Evolutionary conservation across 30 jellyfish, hydroid and myxozoan species (phyloP).

Genomic region (Aurelia coerulea): DNA sequence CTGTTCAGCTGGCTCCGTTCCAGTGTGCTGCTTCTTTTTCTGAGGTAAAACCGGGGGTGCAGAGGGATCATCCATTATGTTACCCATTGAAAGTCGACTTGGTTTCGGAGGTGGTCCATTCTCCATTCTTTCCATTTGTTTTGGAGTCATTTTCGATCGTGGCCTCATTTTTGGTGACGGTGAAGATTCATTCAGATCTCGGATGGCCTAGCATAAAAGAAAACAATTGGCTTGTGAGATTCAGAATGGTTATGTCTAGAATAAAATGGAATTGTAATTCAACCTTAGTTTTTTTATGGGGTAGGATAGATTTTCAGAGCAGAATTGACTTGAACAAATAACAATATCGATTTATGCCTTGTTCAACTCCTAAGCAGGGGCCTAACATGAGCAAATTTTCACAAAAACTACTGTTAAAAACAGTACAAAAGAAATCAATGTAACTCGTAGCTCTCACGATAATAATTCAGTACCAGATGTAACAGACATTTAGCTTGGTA

Average conservation of each 20-base stretch:
- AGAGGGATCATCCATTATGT: neutral
- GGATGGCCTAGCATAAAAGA: slow-evolving; percentile 33
- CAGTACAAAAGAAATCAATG: too few relatives aligned
- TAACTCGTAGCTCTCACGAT: too few relatives aligned
- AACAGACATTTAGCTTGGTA: too few relatives aligned
- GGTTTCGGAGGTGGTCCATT: slow-evolving; percentile 53
- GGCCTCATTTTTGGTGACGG: slow-evolving; percentile 26
- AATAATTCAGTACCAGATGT: too few relatives aligned
- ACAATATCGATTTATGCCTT: too few relatives aligned
- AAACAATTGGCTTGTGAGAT: neutral
- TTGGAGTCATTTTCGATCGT: slow-evolving; percentile 45
- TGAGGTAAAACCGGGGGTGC: slow-evolving; percentile 44
- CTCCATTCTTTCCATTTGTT: slow-evolving; percentile 52
- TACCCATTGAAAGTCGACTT: neutral
- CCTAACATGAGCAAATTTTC: too few relatives aligned
- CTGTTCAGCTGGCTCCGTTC: slow-evolving; percentile 18
- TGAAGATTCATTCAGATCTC: slow-evolving; percentile 47
- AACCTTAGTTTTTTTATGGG: too few relatives aligned
- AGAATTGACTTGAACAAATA: too few relatives aligned
- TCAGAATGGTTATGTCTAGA: neutral
- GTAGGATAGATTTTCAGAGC: too few relatives aligned
- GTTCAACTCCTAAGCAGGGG: too few relatives aligned
- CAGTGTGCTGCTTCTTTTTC: slow-evolving; percentile 38
- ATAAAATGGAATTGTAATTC: neutral
- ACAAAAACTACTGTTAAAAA: too few relatives aligned